Base-by-base conservation (phyloP, 2,888 invertebrate genomes). In the Dryobota labecula region DNA sequence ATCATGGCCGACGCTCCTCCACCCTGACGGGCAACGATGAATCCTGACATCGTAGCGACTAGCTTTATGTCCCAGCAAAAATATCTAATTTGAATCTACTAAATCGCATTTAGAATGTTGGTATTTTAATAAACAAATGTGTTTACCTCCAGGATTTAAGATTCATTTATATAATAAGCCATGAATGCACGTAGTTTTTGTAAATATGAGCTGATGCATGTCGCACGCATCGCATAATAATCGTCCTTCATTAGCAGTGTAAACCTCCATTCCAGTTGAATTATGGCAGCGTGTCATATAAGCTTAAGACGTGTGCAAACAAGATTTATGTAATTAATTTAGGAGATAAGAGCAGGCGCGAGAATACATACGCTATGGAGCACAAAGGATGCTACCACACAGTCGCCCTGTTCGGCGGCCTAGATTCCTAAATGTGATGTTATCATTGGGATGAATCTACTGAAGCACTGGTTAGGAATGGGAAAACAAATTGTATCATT, bases 241-340 rank as follows among this genome's bases (percentile, higher is more conserved):
- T 91, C 91, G 88, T 90, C 94, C 91, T 94, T 94, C 95, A 94
- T 95, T 95, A 95, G 92, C 91, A 92, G 92, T 92, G 92, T 93
- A 94, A 94, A 94, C 94, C 89, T 90, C 88, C 81, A 83, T 90
- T 91, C 90, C 87, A 91, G 92, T 92, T 95, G 94, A 96, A 91
- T 95, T 95, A 95, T 95, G 92, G 95, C 92, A 89, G 87, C 92
- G 90, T 92, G 94, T 95, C 94, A 95, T 94, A 94, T 94, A 94
- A 94, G 95, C 94, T 95, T 95, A 94, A 95, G 95, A 95, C 94
- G 94, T 93, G 93, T 94, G 94, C 93, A 95, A 95, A 95, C 95
- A 95, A 95, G 95, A 95, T 96, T 95, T 96, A 96, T 96, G 95
- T 95, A 95, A 95, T 95, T 95, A 95, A 96, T 96, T 95, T 95